A percentile compares a stretch with the other conserved stretches of the same genome.
Conservation (phyloP, 2,113 vertebrate genomes). For the Nanorana parkeri region DNA sequence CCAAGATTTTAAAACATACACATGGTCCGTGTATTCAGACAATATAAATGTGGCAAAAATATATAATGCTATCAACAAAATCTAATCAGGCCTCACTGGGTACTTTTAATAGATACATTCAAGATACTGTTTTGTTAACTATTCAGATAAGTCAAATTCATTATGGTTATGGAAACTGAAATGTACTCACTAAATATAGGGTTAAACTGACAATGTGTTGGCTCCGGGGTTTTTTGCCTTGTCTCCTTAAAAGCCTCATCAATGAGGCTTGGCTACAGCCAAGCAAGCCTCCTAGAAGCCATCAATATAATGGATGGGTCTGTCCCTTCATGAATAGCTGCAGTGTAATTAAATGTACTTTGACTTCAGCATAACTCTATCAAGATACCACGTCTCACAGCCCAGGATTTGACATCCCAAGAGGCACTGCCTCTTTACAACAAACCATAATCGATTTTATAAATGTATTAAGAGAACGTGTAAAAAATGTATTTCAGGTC, state of each 20-base stretch:
- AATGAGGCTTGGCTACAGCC: conserved; percentile 10
- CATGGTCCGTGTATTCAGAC: no score
- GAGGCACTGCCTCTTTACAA: conserved; percentile 21
- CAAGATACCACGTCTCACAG: neutral
- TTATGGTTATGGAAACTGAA: neutral
- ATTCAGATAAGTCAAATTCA: no score
- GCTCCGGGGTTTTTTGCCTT: neutral
- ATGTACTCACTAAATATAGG: neutral
- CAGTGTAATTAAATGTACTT: conserved; percentile 46
- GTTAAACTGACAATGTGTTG: neutral
- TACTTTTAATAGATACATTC: no score
- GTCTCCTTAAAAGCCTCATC: conserved; percentile 17
- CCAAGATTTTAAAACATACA: no score
- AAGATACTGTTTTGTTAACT: no score
- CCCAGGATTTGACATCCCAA: conserved; percentile 16
- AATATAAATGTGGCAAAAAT: no score
- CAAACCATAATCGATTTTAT: conserved; percentile 6
- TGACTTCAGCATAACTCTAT: conserved; percentile 20
- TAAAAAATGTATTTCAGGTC: neutral
- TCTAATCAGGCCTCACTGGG: no score
- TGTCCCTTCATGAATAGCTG: conserved; percentile 31
- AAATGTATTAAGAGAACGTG: neutral
- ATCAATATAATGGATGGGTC: conserved; percentile 36
- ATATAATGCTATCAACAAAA: no score
- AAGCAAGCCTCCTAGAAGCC: conserved; percentile 17